phyloP scores from a whole-genome alignment of 1,140 invertebrate genomes.

The fruit fly (Drosophila melanogaster) region Release_6_plus_ISO1_MT NT_033777.3:24862501-24863000 shows the following conservation, averaged over 20 bases:
- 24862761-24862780: constrained; percentile 5
- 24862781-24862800: constrained; percentile 1
- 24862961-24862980: constrained; percentile 35
- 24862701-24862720: background rate
- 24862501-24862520: background rate
- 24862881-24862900: constrained; percentile 21
- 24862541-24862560: background rate
- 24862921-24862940: constrained; percentile 56
- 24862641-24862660: background rate
- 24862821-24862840: background rate
- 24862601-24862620: too few species aligned
- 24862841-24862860: constrained; percentile 3
- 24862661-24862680: background rate
- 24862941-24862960: constrained; percentile 43
- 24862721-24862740: background rate
- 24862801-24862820: constrained; percentile 11
- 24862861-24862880: constrained; percentile 59
- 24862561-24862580: too few species aligned
- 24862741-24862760: constrained; percentile 25
- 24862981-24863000: constrained; percentile 50
- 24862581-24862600: too few species aligned
- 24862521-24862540: background rate
- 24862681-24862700: constrained; percentile 1
- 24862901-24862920: constrained; percentile 37
- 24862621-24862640: background rate